A percentile compares a stretch with the other conserved stretches of the same genome.
phyloP scores from a whole-genome alignment of 2,888 invertebrate genomes.

The Andrena bicolor region DNA sequence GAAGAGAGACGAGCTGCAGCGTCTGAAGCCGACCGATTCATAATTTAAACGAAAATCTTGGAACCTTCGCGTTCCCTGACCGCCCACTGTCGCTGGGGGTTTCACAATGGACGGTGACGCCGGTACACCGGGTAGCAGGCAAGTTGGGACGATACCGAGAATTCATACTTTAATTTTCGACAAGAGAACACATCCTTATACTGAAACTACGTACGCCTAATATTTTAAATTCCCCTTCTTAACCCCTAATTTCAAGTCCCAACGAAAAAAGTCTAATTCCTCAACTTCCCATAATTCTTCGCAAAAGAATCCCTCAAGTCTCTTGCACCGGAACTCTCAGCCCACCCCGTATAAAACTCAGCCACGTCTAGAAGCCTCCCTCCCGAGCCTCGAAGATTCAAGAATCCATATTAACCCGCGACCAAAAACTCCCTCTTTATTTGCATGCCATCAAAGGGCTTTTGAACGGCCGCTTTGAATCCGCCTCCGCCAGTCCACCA shows the following conservation, averaged over 20 bases:
- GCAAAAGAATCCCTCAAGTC: background rate
- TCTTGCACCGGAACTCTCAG: background rate
- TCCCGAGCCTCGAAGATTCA: conserved; percentile 49
- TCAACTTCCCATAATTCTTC: background rate
- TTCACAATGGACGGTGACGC: conserved; percentile 51
- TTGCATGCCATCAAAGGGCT: conserved; percentile 60
- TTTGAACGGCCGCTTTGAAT: conserved; percentile 53
- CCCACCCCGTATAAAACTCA: conserved; percentile 8
- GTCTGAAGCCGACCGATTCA: conserved; percentile 40
- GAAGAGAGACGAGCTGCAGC: conserved; percentile 21
- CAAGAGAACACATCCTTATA: no score
- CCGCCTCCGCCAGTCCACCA: background rate
- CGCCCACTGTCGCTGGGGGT: conserved; percentile 49
- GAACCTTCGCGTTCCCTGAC: conserved; percentile 55
- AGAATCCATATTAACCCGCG: conserved; percentile 62
- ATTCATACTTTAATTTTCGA: background rate
- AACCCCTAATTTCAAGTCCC: no score
- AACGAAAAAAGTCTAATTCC: no score
- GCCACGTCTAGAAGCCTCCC: background rate
- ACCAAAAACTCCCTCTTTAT: conserved; percentile 57
- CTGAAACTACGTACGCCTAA: no score
- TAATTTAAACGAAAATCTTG: conserved; percentile 71
- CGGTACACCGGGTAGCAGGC: conserved; percentile 9
- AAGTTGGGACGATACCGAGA: background rate
- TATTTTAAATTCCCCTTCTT: no score